Evolutionary conservation across 2,113 vertebrate genomes (phyloP).

Genomic region (Nycticorax nycticorax): DNA sequence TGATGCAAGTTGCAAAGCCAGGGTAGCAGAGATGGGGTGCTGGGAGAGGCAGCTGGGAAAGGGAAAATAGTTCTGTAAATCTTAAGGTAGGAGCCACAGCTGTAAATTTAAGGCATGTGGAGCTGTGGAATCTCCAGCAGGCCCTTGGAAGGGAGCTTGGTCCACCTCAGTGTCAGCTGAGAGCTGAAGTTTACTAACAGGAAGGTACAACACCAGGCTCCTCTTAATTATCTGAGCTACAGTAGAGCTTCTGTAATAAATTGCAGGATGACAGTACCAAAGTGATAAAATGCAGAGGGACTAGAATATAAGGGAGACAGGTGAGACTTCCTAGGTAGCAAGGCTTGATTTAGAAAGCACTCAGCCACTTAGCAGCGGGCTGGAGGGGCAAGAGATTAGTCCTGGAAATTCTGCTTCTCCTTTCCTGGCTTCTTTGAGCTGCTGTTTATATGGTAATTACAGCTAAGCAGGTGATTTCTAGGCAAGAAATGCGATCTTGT

Average conservation of each 20-base stretch:
- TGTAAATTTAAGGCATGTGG: constrained; percentile 6
- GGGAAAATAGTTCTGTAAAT: not conserved
- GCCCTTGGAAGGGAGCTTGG: not conserved
- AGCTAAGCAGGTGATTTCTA: constrained; percentile 59
- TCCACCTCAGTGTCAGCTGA: not conserved
- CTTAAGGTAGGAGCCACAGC: not conserved
- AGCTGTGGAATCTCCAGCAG: not conserved
- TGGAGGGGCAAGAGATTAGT: not conserved
- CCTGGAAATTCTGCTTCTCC: not conserved
- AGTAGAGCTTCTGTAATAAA: constrained; percentile 24
- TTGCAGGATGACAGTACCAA: constrained; percentile 7
- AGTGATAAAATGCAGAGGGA: constrained; percentile 37
- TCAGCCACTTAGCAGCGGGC: not conserved
- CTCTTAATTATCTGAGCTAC: constrained; percentile 19
- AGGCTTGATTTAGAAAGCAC: not conserved
- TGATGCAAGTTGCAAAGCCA: not conserved
- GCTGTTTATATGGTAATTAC: constrained; percentile 19
- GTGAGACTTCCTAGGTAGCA: not conserved
- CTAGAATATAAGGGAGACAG: not conserved
- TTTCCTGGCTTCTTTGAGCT: constrained; percentile 25
- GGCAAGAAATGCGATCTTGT: constrained; percentile 36
- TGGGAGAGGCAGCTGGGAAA: not conserved
- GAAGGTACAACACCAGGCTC: not conserved
- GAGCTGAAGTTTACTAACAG: constrained; percentile 26
- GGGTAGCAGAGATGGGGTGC: not conserved